Evolutionary conservation across 2,797 vertebrate genomes (phyloP), one percentile per base, ranked within the genome.

Genomic region (Strix occidentalis): DNA sequence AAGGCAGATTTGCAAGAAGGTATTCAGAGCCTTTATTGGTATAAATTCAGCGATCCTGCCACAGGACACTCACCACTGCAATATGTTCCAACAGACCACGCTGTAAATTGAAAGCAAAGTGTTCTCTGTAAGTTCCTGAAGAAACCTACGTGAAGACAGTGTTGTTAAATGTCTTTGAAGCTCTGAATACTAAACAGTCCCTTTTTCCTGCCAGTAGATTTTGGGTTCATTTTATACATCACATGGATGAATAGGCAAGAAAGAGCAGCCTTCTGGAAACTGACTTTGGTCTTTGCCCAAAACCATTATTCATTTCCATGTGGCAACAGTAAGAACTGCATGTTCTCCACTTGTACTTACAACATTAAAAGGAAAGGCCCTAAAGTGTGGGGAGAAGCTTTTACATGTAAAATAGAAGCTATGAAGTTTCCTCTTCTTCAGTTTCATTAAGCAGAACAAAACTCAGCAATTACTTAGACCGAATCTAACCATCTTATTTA

Each of bases 211-310:
- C 77, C 88, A 87, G 79, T 84, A 50, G 71, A 66, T 78, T 94
- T 87, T 85, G 51, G 41, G 87, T 90, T 96, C 11, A 3, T 96
- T 97, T 94, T 93, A 80, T 91, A 90, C 66, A 96, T 90, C 90
- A 75, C 54, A 87, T 5, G 96, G 96, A 96, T 82, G 78, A 96
- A 95, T 68, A 68, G 88, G 70, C 92, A 96, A 85, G 80, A 82
- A 94, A 95, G 76, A 90, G 80, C 87, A 92, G 91, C 65, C 76
- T 96, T 95, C 95, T 96, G 95, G 95, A 98, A 97, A 97, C 60
- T 6, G 24, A 84, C 77, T 45, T 92, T 92, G 90, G 90, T 96
- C 82, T 79, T 92, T 92, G 79, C 89, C 87, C 92, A 95, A 95
- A 90, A 68, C 11, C 71, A 92, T 97, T 94, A 93, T 93, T 97